Base-by-base conservation (phyloP, 2,888 invertebrate genomes). In the Thalpophila matura region DNA sequence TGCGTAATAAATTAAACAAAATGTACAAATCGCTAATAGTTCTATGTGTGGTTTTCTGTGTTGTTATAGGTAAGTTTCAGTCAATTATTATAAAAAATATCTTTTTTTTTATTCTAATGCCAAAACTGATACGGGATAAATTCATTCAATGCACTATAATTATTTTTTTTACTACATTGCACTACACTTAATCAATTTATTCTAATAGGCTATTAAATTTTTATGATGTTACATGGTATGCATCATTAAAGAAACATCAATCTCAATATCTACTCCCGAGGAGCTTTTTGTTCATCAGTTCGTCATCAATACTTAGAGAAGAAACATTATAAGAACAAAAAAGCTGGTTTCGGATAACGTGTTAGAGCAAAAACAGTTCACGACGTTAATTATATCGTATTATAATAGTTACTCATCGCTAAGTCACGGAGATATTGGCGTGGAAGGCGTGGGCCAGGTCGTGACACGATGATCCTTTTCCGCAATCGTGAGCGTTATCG, bases 21-120 rank as follows among this genome's bases (percentile, higher is more conserved):
- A 94, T 94, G 94, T 90, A 87, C 75, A 94, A 94, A 81, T 87
- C 89, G 9, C 58, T 91, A 20, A 82, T 91, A 80, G 51, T 93
- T 57, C 79, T 93, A 74, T 90, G 93, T 90, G 89, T 89, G 72
- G 81, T 91, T 79, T 89, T 82, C 83, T 89, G 87, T 86, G 90
- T 91, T 68, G 85, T 93, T 31, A 87, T 91, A 73, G 94, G 94
- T 94, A 67, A 93, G 94, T 90, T 63, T 47, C 24, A 37, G 5
- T 50, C 14, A 45, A 18, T 42, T 3, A 37, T 31, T 46, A 18
- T 26, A 18, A 9, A 24, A 4, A 14, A 27, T 46, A 14, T 37
- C 37, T 50, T 59, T 35, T 53, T 43, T 37, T 45, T 22, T 29
- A 29, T 37, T 50, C 4, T 10, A 14, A 26, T 3, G 2, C 3